Percentiles rank a stretch among this genome's conserved stretches.
phyloP scores from a whole-genome alignment of 2,797 vertebrate genomes.

The Morus bassanus region DNA sequence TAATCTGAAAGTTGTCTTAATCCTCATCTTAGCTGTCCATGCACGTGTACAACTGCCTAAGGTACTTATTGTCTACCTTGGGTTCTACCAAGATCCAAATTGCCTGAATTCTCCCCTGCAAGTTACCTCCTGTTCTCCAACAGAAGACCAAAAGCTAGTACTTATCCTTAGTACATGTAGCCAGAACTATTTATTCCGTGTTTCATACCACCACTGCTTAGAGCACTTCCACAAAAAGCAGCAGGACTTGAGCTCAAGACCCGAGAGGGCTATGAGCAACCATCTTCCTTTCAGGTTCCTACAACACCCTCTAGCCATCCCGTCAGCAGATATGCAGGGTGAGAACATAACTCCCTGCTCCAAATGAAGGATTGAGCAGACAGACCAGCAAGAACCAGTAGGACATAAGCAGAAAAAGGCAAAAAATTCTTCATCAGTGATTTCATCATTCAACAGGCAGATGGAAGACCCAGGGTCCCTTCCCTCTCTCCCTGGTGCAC shows the following conservation, averaged over 20 bases:
- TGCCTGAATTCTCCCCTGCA: not conserved
- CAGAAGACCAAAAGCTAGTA: not conserved
- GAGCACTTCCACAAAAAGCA: not conserved
- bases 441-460: not conserved
- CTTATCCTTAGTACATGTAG: not conserved
- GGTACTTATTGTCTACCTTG: not conserved
- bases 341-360: not conserved
- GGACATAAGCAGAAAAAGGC: not conserved
- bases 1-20: not conserved
- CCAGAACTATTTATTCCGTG: not conserved
- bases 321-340: not conserved
- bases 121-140: not conserved
- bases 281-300: not conserved
- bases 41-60: not conserved
- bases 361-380: not conserved
- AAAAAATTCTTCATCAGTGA: not conserved
- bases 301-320: not conserved
- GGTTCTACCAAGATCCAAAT: not conserved
- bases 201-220: not conserved
- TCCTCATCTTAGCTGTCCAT: not conserved
- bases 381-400: not conserved
- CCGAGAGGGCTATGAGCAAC: not conserved
- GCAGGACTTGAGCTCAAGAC: not conserved
- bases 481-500: not conserved
- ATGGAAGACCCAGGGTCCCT: not conserved